A percentile compares a stretch with the other conserved stretches of the same genome.
Evolutionary conservation across 2,888 invertebrate genomes (phyloP).

Genomic region (Lamproptera curius): DNA sequence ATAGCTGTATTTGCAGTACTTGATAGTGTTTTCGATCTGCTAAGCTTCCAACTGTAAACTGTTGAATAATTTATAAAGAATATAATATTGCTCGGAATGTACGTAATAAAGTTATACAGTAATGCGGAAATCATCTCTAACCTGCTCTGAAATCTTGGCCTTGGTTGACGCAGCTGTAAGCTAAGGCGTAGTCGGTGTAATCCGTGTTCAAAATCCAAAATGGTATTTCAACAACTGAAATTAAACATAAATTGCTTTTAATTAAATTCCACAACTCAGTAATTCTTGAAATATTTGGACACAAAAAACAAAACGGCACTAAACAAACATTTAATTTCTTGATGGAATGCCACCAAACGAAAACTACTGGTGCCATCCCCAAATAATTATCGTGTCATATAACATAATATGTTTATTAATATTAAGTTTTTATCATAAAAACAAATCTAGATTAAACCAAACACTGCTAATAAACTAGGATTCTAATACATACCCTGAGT

Average conservation of each 20-base stretch:
- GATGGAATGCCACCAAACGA: no score
- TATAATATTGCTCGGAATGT: background rate
- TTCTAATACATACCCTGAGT: constrained; percentile 41
- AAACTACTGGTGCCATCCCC: no score
- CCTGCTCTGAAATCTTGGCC: constrained; percentile 45
- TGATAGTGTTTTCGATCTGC: constrained; percentile 39
- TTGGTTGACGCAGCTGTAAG: constrained; percentile 42
- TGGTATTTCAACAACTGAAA: constrained; percentile 30
- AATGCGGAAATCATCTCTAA: constrained; percentile 33
- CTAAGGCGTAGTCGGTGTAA: constrained; percentile 39
- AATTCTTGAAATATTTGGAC: no score
- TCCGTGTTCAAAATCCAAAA: constrained; percentile 44
- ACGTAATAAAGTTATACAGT: background rate
- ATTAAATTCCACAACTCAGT: no score
- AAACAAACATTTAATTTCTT: no score
- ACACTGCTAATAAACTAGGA: no score
- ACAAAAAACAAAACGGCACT: no score
- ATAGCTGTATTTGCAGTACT: constrained; percentile 34
- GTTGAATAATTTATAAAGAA: constrained; percentile 8
- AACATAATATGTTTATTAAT: no score
- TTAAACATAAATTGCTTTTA: no score
- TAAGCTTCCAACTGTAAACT: constrained; percentile 63
- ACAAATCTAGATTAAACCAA: no score
- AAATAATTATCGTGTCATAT: no score
- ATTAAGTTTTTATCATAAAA: no score